phyloP scores from a whole-genome alignment of 2,888 invertebrate genomes.

The Gryllus longicercus region DNA sequence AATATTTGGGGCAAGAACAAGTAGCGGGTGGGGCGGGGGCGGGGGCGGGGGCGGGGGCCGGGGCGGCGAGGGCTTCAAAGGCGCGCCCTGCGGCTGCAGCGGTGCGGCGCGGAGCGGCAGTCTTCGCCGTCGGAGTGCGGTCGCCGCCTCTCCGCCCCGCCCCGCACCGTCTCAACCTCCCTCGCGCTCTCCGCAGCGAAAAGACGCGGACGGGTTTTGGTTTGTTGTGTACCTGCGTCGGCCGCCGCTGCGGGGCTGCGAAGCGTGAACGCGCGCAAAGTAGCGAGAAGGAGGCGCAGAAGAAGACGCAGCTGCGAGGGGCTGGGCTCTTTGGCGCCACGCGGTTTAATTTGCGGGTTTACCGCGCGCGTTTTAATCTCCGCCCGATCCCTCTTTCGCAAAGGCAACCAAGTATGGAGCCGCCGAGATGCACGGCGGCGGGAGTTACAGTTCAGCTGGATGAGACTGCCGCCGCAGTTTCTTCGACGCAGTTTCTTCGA shows the following conservation, averaged over 20 bases:
- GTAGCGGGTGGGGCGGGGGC: not conserved
- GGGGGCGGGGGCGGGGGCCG: too few relatives aligned
- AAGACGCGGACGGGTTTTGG: not conserved
- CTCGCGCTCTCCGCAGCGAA: not conserved
- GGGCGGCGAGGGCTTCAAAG: not conserved
- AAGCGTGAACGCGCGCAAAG: not conserved
- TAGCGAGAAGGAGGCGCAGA: not conserved
- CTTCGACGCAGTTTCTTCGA: too few relatives aligned
- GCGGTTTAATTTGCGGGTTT: not conserved
- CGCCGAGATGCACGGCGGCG: too few relatives aligned
- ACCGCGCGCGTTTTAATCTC: not conserved
- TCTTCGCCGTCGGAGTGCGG: not conserved
- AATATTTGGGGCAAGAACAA: conserved; percentile 17
- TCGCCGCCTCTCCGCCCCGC: not conserved
- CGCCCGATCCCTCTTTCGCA: not conserved
- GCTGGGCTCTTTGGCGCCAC: not conserved
- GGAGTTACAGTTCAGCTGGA: too few relatives aligned
- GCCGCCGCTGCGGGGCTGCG: not conserved
- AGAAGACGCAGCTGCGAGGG: not conserved
- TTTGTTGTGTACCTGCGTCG: conserved; percentile 1
- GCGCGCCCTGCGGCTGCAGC: not conserved
- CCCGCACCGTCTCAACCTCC: not conserved
- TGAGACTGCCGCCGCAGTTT: too few relatives aligned
- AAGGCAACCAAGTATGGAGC: not conserved
- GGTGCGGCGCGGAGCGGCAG: not conserved